Evolutionary conservation across 2,797 vertebrate species (phyloP).

Genomic region (Gallinago stenura): DNA sequence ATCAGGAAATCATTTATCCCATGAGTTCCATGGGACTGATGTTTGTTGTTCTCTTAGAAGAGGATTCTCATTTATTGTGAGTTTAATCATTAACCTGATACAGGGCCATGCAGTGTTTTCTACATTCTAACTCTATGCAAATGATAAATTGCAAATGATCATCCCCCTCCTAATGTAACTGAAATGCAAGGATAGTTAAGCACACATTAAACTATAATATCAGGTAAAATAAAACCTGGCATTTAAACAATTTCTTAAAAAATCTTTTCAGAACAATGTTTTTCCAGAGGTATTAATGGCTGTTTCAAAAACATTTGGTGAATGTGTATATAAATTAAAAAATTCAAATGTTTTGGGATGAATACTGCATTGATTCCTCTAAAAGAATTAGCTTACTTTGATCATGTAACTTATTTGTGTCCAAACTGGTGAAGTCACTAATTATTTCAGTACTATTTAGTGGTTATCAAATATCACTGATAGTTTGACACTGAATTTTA

Average conservation of each 20-base stretch:
- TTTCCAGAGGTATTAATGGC: neutral
- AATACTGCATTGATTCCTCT: neutral
- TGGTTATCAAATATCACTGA: neutral
- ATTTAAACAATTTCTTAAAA: neutral
- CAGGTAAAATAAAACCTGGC: neutral
- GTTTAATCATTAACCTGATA: neutral
- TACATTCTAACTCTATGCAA: neutral
- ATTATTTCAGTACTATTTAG: neutral
- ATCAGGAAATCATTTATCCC: neutral
- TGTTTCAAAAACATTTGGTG: neutral
- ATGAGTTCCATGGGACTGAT: neutral
- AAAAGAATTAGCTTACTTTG: neutral
- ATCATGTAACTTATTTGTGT: neutral
- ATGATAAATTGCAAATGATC: neutral
- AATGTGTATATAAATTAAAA: neutral
- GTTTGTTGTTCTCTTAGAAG: neutral
- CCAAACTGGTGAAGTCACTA: neutral
- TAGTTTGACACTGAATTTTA: neutral
- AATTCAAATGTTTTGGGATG: neutral
- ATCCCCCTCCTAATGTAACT: neutral
- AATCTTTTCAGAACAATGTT: neutral
- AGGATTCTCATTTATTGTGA: neutral
- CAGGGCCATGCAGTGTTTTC: neutral
- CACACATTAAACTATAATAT: neutral
- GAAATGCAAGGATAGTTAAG: neutral